Conservation (phyloP, 1,140 invertebrate genomes). For the Metopolophium dirhodum region DNA sequence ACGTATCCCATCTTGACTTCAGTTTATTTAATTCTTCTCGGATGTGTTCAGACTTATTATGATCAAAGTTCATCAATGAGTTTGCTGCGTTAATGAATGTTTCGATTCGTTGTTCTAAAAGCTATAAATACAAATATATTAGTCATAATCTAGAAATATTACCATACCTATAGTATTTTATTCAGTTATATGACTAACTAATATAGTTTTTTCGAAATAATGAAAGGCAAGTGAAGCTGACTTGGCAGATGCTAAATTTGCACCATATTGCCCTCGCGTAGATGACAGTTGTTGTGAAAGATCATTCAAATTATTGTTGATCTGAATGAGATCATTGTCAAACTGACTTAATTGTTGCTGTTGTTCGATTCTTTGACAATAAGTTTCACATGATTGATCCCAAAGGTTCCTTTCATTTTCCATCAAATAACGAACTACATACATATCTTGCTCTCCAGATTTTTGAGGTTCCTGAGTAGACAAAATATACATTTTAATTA, state of each 20-base stretch:
- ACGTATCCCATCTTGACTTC: conserved; percentile 75
- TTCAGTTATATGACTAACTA: conserved; percentile 66
- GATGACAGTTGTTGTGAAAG: conserved; percentile 70
- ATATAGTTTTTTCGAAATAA: conserved; percentile 81
- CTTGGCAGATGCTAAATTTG: conserved; percentile 74
- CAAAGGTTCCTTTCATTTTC: conserved; percentile 67
- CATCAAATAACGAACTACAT: conserved; percentile 72
- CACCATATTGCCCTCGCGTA: conserved; percentile 74
- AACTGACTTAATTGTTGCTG: conserved; percentile 75
- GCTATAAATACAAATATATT: conserved; percentile 64
- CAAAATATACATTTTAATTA: not conserved
- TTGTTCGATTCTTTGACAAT: conserved; percentile 70
- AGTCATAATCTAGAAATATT: not conserved
- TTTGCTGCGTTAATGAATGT: conserved; percentile 76
- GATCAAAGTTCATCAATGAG: conserved; percentile 67
- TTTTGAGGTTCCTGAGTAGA: conserved; percentile 72
- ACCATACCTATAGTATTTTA: not conserved
- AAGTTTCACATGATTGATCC: conserved; percentile 70
- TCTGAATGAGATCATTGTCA: conserved; percentile 74
- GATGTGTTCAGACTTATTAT: conserved; percentile 68
- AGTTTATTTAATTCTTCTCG: conserved; percentile 72
- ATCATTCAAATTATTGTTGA: conserved; percentile 75
- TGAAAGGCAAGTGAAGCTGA: conserved; percentile 75
- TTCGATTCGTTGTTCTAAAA: conserved; percentile 76
- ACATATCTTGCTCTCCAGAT: conserved; percentile 73